Evolutionary conservation across 2,797 vertebrate species (phyloP), one percentile per base, ranked within the genome.

Genomic region (Dicrostonyx torquatus): DNA sequence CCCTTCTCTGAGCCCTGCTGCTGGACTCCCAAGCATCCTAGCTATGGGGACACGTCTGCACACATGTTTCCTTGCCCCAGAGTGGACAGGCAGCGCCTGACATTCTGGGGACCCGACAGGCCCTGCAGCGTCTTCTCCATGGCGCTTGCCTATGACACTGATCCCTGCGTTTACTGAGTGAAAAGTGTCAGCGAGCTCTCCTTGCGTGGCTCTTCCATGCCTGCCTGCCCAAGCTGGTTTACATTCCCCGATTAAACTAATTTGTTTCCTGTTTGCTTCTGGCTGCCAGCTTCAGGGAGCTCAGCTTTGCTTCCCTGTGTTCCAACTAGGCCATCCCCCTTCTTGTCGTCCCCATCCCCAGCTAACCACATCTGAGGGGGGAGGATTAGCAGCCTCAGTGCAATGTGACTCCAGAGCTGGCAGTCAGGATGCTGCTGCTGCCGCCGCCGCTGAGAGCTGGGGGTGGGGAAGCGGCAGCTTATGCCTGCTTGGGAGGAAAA

Each of bases 181-280:
- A 98, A 98, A 98, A 98, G 98, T 97, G 96, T 96, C 94, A 82
- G 96, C 94, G 78, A 87, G 95, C 96, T 97, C 96, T 96, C 97
- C 96, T 97, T 95, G 96, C 97, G 83, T 94, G 97, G 97, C 98
- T 98, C 96, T 97, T 97, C 96, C 97, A 97, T 98, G 97, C 87
- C 95, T 98, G 98, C 98, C 97, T 98, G 98, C 98, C 98, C 98
- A 95, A 73, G 93, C 95, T 34, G 96, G 98, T 98, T 98, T 98
- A 98, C 97, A 97, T 98, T 98, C 97, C 97, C 97, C 97, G 97
- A 98, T 98, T 98, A 98, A 98, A 97, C 98, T 99, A 97, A 99
- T 99, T 99, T 99, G 98, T 99, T 99, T 99, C 98, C 98, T 98
- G 98, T 99, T 99, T 99, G 99, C 99, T 99, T 98, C 98, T 98